Conservation (phyloP, 1,140 invertebrate genomes). For the Marisa cornuarietis region DNA sequence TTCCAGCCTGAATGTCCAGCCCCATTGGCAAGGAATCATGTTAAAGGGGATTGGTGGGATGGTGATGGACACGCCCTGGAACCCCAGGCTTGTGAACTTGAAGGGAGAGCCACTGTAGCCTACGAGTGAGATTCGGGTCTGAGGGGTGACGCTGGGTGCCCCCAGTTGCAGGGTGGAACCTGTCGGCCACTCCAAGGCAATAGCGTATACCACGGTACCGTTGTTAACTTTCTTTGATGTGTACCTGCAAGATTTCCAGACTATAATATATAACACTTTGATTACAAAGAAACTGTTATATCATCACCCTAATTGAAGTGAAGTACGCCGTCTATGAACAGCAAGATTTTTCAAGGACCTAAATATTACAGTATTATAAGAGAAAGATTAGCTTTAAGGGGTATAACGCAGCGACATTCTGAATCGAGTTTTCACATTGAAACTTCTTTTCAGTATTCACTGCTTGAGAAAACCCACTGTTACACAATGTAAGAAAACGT, state of each 20-base stretch:
- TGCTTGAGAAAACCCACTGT: too few species aligned
- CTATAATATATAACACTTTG: too few species aligned
- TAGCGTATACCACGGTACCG: constrained; percentile 73
- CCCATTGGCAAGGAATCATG: constrained; percentile 46
- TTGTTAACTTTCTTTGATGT: constrained; percentile 68
- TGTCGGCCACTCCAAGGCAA: constrained; percentile 61
- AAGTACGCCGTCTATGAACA: too few species aligned
- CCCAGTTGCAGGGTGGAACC: constrained; percentile 32
- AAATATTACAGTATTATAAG: too few species aligned
- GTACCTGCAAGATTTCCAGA: constrained; percentile 39
- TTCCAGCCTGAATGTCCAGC: constrained; percentile 45
- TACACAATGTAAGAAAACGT: too few species aligned
- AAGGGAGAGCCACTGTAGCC: constrained; percentile 35
- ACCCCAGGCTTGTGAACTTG: constrained; percentile 18
- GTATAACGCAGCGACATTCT: too few species aligned
- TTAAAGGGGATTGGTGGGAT: constrained; percentile 40
- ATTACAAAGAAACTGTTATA: too few species aligned
- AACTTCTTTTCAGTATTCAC: too few species aligned
- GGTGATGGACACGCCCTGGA: constrained; percentile 34
- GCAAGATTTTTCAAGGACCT: too few species aligned
- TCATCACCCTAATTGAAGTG: too few species aligned
- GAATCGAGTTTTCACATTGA: too few species aligned
- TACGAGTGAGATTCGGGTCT: constrained; percentile 37
- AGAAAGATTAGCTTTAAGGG: too few species aligned
- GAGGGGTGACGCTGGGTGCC: constrained; percentile 22